Evolutionary conservation across 2,113 vertebrate species (phyloP).

Genomic region (Globicephala melas): DNA sequence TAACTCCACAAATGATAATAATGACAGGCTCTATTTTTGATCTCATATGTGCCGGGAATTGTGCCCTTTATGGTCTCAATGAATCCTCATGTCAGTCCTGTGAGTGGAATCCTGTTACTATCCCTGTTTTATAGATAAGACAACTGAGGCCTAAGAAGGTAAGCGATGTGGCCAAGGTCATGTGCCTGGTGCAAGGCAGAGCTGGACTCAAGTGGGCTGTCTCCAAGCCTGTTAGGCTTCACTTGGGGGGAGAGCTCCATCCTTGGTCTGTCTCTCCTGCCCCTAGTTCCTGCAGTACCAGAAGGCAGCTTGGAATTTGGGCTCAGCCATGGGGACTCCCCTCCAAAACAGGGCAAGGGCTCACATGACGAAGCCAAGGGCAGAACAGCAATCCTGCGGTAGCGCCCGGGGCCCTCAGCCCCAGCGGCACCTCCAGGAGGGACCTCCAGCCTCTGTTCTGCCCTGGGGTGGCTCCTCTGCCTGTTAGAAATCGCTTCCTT

Average conservation of each 20-base stretch:
- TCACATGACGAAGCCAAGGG: accelerated
- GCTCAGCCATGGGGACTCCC: not conserved
- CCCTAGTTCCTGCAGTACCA: too few relatives aligned
- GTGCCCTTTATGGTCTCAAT: not conserved
- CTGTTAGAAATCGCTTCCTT: not conserved
- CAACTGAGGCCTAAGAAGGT: not conserved
- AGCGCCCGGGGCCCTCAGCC: not conserved
- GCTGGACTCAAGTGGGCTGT: not conserved
- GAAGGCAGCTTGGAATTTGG: not conserved
- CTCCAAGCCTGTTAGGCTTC: not conserved
- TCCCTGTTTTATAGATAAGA: not conserved
- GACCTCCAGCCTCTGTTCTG: not conserved
- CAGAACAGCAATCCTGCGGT: not conserved
- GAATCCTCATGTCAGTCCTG: not conserved
- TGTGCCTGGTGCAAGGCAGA: not conserved
- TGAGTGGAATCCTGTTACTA: not conserved
- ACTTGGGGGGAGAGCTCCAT: accelerated
- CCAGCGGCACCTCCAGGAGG: not conserved
- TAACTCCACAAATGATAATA: not conserved
- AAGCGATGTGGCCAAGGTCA: not conserved
- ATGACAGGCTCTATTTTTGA: accelerated
- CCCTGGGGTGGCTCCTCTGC: not conserved
- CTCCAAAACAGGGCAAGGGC: not conserved
- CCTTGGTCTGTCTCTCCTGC: not conserved
- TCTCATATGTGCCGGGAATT: not conserved